phyloP scores from a whole-genome alignment of 2,113 vertebrate species.

The Hippoglossus stenolepis region DNA sequence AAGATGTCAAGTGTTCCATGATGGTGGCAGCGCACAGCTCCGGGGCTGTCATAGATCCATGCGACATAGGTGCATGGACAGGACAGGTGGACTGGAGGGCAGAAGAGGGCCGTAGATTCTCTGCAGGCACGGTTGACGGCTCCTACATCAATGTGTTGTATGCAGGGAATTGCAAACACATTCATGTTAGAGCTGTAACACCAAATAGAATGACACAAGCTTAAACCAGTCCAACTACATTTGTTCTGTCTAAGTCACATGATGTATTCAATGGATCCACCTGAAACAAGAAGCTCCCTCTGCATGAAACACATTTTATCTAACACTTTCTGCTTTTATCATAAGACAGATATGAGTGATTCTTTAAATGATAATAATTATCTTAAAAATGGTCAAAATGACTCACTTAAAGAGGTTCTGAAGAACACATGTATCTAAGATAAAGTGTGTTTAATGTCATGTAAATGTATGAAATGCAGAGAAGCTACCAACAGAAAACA shows the following conservation, averaged over 20 bases:
- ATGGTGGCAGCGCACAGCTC: slow-evolving; percentile 58
- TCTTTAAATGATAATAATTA: neutral
- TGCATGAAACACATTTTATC: neutral
- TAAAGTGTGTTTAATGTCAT: no score
- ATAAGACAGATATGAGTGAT: no score
- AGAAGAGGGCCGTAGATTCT: slow-evolving; percentile 1
- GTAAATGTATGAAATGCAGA: neutral
- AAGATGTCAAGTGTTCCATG: slow-evolving; percentile 51
- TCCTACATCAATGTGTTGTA: slow-evolving; percentile 12
- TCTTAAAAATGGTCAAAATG: neutral
- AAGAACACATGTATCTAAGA: neutral
- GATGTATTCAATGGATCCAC: neutral
- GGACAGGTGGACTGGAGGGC: slow-evolving; percentile 31
- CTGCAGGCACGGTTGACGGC: neutral
- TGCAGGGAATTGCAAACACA: slow-evolving; percentile 6
- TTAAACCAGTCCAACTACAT: neutral
- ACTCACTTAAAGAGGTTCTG: neutral
- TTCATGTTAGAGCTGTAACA: neutral
- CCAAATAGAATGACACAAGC: neutral
- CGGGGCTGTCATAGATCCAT: slow-evolving; percentile 72
- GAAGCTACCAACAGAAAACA: neutral
- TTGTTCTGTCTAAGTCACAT: neutral
- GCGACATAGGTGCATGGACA: slow-evolving; percentile 37
- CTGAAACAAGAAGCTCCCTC: neutral
- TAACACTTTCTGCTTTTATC: no score